phyloP scores from a whole-genome alignment of 2,888 invertebrate species.

The Netelia melanura region DNA sequence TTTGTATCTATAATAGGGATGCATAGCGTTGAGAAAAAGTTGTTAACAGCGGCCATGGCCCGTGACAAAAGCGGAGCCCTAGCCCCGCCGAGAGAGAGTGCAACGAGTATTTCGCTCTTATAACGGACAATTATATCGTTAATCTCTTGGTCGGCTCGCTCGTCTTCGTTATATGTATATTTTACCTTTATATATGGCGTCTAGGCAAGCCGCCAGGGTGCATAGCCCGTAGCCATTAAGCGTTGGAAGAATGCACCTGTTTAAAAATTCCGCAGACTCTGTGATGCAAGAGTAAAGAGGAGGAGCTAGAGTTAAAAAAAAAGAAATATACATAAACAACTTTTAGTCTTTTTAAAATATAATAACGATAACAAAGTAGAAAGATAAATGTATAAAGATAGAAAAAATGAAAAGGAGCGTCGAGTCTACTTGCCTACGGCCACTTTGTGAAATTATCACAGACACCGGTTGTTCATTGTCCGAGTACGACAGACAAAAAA shows the following conservation, averaged over 20 bases:
- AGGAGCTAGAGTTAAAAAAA: background rate
- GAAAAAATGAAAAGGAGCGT: too few relatives aligned
- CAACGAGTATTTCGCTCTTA: slow-evolving; percentile 40
- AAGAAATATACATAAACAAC: too few relatives aligned
- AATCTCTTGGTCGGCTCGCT: slow-evolving; percentile 68
- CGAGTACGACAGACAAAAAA: too few relatives aligned
- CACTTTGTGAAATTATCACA: too few relatives aligned
- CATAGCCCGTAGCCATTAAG: slow-evolving; percentile 15
- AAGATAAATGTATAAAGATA: too few relatives aligned
- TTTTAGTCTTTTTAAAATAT: too few relatives aligned
- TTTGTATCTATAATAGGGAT: slow-evolving; percentile 47
- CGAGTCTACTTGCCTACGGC: too few relatives aligned
- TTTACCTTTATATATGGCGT: background rate
- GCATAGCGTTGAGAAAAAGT: slow-evolving; percentile 63
- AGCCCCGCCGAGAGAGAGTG: background rate
- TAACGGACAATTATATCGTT: slow-evolving; percentile 75
- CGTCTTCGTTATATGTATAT: slow-evolving; percentile 38
- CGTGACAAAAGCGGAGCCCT: slow-evolving; percentile 77
- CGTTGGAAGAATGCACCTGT: background rate
- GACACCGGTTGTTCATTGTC: too few relatives aligned
- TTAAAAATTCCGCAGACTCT: background rate
- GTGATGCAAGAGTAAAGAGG: background rate
- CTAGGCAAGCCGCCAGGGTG: slow-evolving; percentile 1
- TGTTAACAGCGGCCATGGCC: slow-evolving; percentile 79
- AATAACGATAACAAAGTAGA: too few relatives aligned